These are phyloP conservation scores for Eupithecia pulchellata DNA, from an alignment of 2,888 invertebrate genomes.

Conservation along the genomic window DNA sequence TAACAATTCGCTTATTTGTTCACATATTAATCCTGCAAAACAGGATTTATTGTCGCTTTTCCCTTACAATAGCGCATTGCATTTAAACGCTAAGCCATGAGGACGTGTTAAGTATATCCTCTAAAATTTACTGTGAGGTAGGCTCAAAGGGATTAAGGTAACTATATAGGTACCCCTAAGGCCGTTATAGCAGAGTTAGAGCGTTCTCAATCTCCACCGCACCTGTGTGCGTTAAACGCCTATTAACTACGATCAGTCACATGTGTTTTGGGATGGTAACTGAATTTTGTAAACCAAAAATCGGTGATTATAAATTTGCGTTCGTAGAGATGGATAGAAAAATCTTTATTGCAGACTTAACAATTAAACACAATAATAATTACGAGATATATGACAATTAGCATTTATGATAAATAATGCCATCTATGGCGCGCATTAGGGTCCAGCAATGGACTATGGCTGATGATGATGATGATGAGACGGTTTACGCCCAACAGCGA, in stretches of 20 bases:
- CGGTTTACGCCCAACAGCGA: no score
- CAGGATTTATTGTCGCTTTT: neutral
- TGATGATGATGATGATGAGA: no score
- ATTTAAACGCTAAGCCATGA: slow-evolving; percentile 16
- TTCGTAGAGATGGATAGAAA: neutral
- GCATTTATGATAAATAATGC: no score
- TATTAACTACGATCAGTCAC: slow-evolving; percentile 20
- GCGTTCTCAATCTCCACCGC: slow-evolving; percentile 24
- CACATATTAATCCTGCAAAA: neutral
- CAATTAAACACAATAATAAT: no score
- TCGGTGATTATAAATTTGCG: slow-evolving; percentile 6
- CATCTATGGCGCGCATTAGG: no score
- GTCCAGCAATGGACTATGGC: no score
- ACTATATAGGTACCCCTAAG: slow-evolving; percentile 46
- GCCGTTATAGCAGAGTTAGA: slow-evolving; percentile 39
- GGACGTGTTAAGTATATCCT: slow-evolving; percentile 54
- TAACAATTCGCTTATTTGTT: no score
- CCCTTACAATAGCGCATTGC: slow-evolving; percentile 4
- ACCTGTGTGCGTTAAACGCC: slow-evolving; percentile 38
- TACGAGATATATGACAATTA: no score
- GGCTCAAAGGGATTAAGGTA: slow-evolving; percentile 64
- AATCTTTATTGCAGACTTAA: no score
- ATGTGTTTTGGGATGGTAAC: slow-evolving; percentile 7
- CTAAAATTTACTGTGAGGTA: slow-evolving; percentile 62
- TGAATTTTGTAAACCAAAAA: neutral